Evolutionary conservation across 2,113 vertebrate species (phyloP), one percentile per base, ranked within the genome.

Genomic region (Leptobrachium leishanense): DNA sequence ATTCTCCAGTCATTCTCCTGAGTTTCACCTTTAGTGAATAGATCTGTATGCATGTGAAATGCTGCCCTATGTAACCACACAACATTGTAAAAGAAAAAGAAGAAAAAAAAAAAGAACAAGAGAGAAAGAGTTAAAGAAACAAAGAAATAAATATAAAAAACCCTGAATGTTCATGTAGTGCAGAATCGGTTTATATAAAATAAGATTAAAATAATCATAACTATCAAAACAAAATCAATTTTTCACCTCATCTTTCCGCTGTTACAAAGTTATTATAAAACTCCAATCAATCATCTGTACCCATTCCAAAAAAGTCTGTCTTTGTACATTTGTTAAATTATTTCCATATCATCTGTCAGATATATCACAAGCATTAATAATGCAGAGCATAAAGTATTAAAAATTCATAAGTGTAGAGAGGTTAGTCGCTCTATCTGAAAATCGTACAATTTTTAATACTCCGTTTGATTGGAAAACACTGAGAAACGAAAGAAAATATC

Each of bases 291-390:
- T 78, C 68, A 78, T 54, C 68, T 78, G 70, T 64, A 72, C 44
- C 76, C 40, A 65, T 53, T 78, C 68, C 68, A 78, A 79, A 31
- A 79, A 79, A 79, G 70, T 73, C 77, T 78, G 68, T 65, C 55
- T 78, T 66, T 72, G 77, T 31, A 57, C 66, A 69, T 79, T 73
- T 79, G 57, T 79, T 43, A 66, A 79, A 72, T 79, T 55, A 67
- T 79, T 79, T 39, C 46, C 46, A 66, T 73, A 79, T 72, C 77
- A 72, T 73, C 62, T 79, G 77, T 79, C 69, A 72, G 72, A 73
- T 73, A 66, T 72, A 73, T 79, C 69, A 67, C 53, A 71, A 67
- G 2, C 70, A 73, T 79, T 55, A 79, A 79, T 79, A 79, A 79
- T 73, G 39, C 62, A 79, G 40, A 67, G 50, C 46, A 67, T 31